Conservation (phyloP, 92 coral and sea anemone species). For the Epizoanthus fatuus region DNA sequence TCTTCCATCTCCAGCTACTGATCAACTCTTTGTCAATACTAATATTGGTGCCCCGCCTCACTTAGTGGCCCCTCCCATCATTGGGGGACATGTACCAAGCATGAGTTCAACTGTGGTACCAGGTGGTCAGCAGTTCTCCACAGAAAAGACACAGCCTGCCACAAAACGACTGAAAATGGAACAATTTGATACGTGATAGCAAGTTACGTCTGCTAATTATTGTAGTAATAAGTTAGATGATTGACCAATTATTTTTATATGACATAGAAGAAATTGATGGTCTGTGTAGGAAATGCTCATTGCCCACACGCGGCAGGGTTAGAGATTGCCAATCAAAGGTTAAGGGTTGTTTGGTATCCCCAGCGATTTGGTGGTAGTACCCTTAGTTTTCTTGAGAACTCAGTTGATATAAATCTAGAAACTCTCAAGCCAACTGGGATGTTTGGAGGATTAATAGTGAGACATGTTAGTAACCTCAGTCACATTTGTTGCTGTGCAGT, state of each 20-base stretch:
- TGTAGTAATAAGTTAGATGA: not conserved
- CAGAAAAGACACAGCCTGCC: constrained; percentile 37
- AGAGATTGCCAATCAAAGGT: too few relatives aligned
- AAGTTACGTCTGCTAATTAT: not conserved
- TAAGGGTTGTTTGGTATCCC: too few relatives aligned
- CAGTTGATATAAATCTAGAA: too few relatives aligned
- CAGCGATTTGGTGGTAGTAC: too few relatives aligned
- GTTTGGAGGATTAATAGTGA: too few relatives aligned
- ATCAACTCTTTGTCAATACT: constrained; percentile 53
- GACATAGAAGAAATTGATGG: not conserved
- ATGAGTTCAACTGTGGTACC: constrained; percentile 3
- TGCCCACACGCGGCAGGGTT: too few relatives aligned
- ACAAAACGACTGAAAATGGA: constrained; percentile 67
- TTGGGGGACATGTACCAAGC: not conserved
- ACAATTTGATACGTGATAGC: constrained; percentile 68
- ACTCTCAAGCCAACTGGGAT: too few relatives aligned
- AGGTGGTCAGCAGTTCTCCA: constrained; percentile 13
- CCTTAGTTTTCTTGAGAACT: too few relatives aligned
- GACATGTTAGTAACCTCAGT: too few relatives aligned
- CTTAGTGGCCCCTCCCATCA: constrained; percentile 14
- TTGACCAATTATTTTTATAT: constrained; percentile 33
- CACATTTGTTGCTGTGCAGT: too few relatives aligned
- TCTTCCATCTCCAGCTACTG: constrained; percentile 61
- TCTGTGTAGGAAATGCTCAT: too few relatives aligned
- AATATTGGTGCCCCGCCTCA: constrained; percentile 24